These are phyloP conservation scores for Onthophagus taurus DNA, from an alignment of 1,140 invertebrate species.

Conservation along the genomic window DNA sequence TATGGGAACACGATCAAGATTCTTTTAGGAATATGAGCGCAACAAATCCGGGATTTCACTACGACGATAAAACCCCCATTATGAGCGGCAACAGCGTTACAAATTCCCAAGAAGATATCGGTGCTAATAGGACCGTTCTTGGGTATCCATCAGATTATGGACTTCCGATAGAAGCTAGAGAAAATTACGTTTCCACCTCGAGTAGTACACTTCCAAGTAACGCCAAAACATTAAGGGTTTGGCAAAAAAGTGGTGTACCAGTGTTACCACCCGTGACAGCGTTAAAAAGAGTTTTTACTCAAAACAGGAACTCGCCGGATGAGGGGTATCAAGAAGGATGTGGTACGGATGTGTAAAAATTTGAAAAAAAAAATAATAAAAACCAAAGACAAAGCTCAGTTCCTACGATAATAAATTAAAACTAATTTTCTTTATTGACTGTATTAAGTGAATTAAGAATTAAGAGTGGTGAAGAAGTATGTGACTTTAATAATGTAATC, in stretches of 20 bases:
- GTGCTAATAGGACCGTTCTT: slow-evolving; percentile 32
- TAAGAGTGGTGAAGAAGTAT: no score
- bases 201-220: slow-evolving; percentile 39
- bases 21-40: slow-evolving; percentile 39
- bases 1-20: slow-evolving; percentile 47
- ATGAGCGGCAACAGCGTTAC: slow-evolving; percentile 52
- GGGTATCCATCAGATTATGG: slow-evolving; percentile 71
- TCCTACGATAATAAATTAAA: slow-evolving; percentile 9
- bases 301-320: slow-evolving; percentile 74
- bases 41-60: slow-evolving; percentile 44
- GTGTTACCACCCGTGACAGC: slow-evolving; percentile 72
- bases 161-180: slow-evolving; percentile 50
- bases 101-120: slow-evolving; percentile 41
- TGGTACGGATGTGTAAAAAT: slow-evolving; percentile 73
- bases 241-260: slow-evolving; percentile 72
- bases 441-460: no score
- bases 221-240: slow-evolving; percentile 71
- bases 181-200: slow-evolving; percentile 20
- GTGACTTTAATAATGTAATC: no score
- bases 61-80: slow-evolving; percentile 66
- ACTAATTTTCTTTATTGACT: no score
- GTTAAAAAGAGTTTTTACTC: slow-evolving; percentile 65
- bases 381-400: slow-evolving; percentile 14
- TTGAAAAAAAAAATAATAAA: slow-evolving; percentile 5
- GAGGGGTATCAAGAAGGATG: slow-evolving; percentile 87